Percentiles rank a stretch among this genome's conserved stretches.
These are phyloP conservation scores for Dasypus novemcinctus DNA, from an alignment of 2,113 vertebrate genomes.

Conservation along the genomic window DNA sequence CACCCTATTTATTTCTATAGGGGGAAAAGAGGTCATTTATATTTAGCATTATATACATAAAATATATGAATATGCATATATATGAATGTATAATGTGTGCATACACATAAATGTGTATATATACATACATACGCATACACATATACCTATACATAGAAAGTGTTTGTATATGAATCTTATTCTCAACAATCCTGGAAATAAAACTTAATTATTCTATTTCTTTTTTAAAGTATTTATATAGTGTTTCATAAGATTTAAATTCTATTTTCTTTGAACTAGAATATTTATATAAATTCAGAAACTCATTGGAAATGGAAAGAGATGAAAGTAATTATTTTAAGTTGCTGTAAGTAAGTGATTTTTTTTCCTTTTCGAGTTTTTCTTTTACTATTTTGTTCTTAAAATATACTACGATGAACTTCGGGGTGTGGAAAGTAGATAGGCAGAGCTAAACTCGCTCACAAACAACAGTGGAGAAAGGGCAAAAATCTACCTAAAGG, in stretches of 20 bases:
- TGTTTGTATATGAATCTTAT: neutral
- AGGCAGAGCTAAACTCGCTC: no score
- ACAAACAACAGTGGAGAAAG: no score
- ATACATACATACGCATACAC: fast-evolving
- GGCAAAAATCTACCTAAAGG: no score
- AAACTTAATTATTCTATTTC: neutral
- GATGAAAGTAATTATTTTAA: neutral
- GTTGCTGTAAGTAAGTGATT: neutral
- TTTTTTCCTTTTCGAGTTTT: no score
- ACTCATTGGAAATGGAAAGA: neutral
- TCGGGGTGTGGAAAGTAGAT: no score
- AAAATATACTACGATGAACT: no score
- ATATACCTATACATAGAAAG: neutral
- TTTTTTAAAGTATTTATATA: neutral
- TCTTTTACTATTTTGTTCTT: neutral
- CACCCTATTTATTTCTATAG: neutral
- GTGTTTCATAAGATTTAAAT: neutral
- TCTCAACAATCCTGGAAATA: neutral
- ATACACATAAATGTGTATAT: no score
- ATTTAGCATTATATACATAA: neutral
- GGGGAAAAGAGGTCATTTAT: neutral
- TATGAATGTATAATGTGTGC: neutral
- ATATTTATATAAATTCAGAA: neutral
- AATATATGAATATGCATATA: neutral
- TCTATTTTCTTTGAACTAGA: neutral